These are phyloP conservation scores for Cardiocondyla obscurior DNA, from an alignment of 1,140 invertebrate genomes.

Conservation along the genomic window DNA sequence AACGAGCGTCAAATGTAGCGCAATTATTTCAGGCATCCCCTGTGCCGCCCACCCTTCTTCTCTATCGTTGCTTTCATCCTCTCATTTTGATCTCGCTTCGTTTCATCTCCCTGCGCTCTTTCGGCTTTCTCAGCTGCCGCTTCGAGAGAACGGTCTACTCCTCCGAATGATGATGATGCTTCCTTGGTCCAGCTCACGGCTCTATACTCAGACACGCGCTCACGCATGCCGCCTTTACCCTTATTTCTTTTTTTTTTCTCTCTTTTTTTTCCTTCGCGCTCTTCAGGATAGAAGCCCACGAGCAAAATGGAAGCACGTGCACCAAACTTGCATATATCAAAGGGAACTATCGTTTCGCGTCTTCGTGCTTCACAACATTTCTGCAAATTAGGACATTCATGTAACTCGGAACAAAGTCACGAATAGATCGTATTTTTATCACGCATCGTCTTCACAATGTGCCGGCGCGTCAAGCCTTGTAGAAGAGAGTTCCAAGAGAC, in stretches of 20 bases:
- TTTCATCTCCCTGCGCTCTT: slow-evolving; percentile 7
- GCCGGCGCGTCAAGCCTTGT: neutral
- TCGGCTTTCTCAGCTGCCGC: slow-evolving; percentile 43
- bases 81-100: slow-evolving; percentile 21
- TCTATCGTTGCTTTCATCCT: neutral
- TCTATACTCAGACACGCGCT: neutral
- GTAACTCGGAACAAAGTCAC: neutral
- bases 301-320: slow-evolving; percentile 67
- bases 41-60: neutral
- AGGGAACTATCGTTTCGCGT: slow-evolving; percentile 11
- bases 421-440: neutral
- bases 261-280: slow-evolving; percentile 58
- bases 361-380: slow-evolving; percentile 25
- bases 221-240: neutral
- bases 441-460: neutral
- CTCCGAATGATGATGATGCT: slow-evolving; percentile 18
- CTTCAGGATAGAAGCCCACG: slow-evolving; percentile 45
- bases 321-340: slow-evolving; percentile 20
- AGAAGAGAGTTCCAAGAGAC: too few relatives aligned
- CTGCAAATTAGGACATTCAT: neutral
- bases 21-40: neutral
- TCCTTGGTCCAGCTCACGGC: neutral
- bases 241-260: slow-evolving; percentile 57
- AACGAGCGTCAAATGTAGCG: neutral
- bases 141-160: slow-evolving; percentile 7